Percentiles rank a stretch among this genome's conserved stretches.
Conservation (phyloP, 2,113 vertebrate genomes). For the Speoplatyrhinus poulsoni region DNA sequence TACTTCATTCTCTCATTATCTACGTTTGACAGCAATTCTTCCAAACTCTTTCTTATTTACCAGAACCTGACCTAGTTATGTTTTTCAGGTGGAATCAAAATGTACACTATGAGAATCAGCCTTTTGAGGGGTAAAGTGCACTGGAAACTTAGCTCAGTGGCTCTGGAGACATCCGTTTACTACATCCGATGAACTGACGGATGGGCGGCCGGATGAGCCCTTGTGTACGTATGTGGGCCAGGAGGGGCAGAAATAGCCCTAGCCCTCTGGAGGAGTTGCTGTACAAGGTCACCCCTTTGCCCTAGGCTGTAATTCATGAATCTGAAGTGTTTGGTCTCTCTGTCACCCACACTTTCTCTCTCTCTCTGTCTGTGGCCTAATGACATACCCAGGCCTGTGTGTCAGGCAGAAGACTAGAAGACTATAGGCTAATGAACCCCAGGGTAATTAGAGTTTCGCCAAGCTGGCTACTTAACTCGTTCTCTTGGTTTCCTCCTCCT, state of each 20-base stretch:
- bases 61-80: slow-evolving; percentile 55
- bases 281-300: slow-evolving; percentile 72
- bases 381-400: slow-evolving; percentile 63
- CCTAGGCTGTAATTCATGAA: slow-evolving; percentile 59
- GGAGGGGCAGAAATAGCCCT: slow-evolving; percentile 66
- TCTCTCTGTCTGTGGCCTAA: slow-evolving; percentile 38
- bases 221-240: slow-evolving; percentile 66
- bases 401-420: slow-evolving; percentile 24
- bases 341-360: slow-evolving; percentile 29
- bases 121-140: slow-evolving; percentile 24
- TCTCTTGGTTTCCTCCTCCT: slow-evolving; percentile 53
- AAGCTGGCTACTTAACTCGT: slow-evolving; percentile 53
- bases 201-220: slow-evolving; percentile 47
- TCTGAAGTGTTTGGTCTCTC: slow-evolving; percentile 41
- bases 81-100: slow-evolving; percentile 51
- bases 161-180: slow-evolving; percentile 40
- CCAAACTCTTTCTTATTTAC: slow-evolving; percentile 13
- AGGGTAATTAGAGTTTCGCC: slow-evolving; percentile 72
- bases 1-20: no score
- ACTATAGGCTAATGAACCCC: slow-evolving; percentile 60
- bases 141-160: slow-evolving; percentile 44
- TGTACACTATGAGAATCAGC: slow-evolving; percentile 34
- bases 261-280: slow-evolving; percentile 62
- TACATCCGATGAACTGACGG: slow-evolving; percentile 59
- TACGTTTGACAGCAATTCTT: slow-evolving; percentile 7